These are phyloP conservation scores for Caerostris darwini DNA, from an alignment of 1,140 invertebrate species.

Conservation along the genomic window DNA sequence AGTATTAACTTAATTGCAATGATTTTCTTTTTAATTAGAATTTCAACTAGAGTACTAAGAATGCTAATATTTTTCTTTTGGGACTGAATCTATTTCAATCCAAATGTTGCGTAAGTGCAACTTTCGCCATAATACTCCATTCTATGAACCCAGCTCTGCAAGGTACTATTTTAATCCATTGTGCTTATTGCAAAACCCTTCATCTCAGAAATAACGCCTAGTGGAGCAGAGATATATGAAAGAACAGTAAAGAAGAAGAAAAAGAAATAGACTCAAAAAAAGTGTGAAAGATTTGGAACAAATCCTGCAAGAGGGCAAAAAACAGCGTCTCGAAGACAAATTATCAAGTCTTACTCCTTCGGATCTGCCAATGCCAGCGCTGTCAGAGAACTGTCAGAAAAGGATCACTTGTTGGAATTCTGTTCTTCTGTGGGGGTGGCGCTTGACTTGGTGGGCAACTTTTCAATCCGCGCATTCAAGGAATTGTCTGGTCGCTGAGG, in stretches of 20 bases:
- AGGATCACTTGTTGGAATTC: conserved; percentile 16
- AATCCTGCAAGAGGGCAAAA: neutral
- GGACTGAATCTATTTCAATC: no score
- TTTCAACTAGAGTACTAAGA: no score
- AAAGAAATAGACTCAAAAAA: neutral
- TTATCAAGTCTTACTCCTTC: conserved; percentile 1
- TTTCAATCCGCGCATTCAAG: neutral
- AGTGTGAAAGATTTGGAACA: neutral
- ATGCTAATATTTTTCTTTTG: no score
- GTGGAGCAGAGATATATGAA: neutral
- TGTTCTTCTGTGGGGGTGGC: neutral
- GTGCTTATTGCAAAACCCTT: neutral
- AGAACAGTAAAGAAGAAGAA: neutral
- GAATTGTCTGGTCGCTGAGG: neutral
- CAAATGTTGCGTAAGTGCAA: no score
- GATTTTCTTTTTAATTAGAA: no score
- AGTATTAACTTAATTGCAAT: no score
- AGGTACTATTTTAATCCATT: neutral
- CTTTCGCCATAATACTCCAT: neutral
- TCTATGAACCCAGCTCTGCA: neutral
- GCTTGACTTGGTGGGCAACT: neutral
- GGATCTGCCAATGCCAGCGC: neutral
- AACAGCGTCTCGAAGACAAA: conserved; percentile 3
- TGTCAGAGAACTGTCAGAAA: conserved; percentile 13
- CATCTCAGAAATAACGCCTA: neutral